phyloP scores from a whole-genome alignment of 2,113 vertebrate species.

The Rhegmatorhina hoffmannsi region DNA sequence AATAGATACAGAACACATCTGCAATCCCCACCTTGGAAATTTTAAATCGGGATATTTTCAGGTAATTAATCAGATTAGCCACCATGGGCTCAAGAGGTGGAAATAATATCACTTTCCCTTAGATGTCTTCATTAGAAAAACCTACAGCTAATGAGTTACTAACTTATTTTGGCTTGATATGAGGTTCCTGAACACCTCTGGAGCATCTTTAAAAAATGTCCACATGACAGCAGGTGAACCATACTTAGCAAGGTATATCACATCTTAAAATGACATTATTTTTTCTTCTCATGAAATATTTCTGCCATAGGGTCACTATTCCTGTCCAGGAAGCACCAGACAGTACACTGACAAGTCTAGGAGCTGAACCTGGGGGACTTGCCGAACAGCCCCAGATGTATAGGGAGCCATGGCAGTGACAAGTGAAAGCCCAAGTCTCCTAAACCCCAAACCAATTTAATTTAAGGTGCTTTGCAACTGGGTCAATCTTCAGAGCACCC shows the following conservation, averaged over 20 bases:
- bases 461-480: neutral
- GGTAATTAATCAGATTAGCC: neutral
- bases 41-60: neutral
- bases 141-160: neutral
- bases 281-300: neutral
- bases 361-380: neutral
- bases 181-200: neutral
- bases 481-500: neutral
- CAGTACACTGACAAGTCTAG: neutral
- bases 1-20: neutral
- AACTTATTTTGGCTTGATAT: neutral
- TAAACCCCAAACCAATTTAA: neutral
- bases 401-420: neutral
- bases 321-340: neutral
- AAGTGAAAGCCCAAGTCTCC: neutral
- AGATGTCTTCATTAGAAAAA: neutral
- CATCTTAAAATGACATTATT: neutral
- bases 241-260: neutral
- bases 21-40: neutral
- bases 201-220: neutral
- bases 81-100: neutral
- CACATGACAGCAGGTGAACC: neutral
- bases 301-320: neutral
- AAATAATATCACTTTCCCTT: neutral
- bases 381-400: too few relatives aligned